Evolutionary conservation across 92 coral and sea anemone species (phyloP).

Genomic region (Umimayanthus kanabou): DNA sequence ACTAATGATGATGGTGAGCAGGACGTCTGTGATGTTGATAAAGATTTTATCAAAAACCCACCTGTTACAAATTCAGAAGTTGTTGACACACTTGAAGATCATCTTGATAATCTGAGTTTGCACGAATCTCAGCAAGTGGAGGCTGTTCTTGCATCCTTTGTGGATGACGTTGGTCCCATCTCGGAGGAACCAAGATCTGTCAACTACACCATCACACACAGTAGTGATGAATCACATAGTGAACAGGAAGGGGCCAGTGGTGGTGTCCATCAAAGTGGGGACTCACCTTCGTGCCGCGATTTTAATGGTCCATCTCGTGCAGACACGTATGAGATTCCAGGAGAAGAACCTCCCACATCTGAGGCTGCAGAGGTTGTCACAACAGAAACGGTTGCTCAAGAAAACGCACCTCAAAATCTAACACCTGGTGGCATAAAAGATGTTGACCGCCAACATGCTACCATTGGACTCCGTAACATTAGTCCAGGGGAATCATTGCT

Average conservation of each 20-base stretch:
- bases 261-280: background rate
- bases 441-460: background rate
- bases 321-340: background rate
- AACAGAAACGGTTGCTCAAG: background rate
- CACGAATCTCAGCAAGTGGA: background rate
- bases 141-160: slow-evolving; percentile 31
- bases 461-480: slow-evolving; percentile 55
- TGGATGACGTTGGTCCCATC: background rate
- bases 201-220: background rate
- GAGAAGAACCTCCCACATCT: background rate
- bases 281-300: background rate
- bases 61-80: background rate
- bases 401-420: background rate
- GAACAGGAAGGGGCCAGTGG: background rate
- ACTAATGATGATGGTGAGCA: background rate
- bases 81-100: slow-evolving; percentile 9
- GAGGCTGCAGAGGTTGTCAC: background rate
- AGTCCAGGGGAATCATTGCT: slow-evolving; percentile 87
- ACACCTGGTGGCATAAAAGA: background rate
- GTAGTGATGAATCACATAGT: background rate
- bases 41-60: background rate
- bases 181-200: background rate
- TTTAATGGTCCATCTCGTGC: background rate
- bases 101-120: slow-evolving; percentile 2
- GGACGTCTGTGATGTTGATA: background rate